Evolutionary conservation across 2,797 vertebrate species (phyloP).

Genomic region (Cyclopterus lumpus): DNA sequence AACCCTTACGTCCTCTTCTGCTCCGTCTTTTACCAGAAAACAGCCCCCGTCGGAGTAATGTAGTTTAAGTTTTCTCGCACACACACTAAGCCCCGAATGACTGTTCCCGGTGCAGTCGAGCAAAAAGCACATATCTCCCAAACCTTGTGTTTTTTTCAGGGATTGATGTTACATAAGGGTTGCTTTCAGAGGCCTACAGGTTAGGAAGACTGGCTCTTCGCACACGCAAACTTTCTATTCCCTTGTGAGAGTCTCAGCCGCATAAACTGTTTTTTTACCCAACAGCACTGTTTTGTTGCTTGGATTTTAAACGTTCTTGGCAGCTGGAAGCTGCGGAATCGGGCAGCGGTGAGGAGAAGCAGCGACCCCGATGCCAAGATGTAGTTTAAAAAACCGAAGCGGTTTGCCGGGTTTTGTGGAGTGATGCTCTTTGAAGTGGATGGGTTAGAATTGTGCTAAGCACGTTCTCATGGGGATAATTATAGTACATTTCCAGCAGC

Average conservation of each 20-base stretch:
- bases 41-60: slow-evolving; percentile 21
- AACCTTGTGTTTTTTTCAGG: slow-evolving; percentile 20
- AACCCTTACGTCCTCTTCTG: slow-evolving; percentile 24
- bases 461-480: slow-evolving; percentile 70
- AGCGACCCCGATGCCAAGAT: slow-evolving; percentile 42
- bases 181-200: slow-evolving; percentile 35
- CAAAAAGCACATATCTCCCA: slow-evolving; percentile 25
- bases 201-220: slow-evolving; percentile 24
- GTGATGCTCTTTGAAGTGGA: slow-evolving; percentile 73
- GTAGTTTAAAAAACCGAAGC: slow-evolving; percentile 60
- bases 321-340: slow-evolving; percentile 47
- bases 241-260: slow-evolving; percentile 31
- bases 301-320: slow-evolving; percentile 54
- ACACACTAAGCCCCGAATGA: slow-evolving; percentile 20
- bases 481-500: slow-evolving; percentile 58
- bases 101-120: slow-evolving; percentile 27
- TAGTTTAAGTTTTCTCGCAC: slow-evolving; percentile 48
- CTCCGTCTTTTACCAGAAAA: slow-evolving; percentile 30
- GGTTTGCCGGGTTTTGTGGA: slow-evolving; percentile 67
- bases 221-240: slow-evolving; percentile 51
- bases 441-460: slow-evolving; percentile 52
- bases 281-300: slow-evolving; percentile 31
- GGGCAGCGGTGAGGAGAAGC: slow-evolving; percentile 28
- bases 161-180: slow-evolving; percentile 38
- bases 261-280: slow-evolving; percentile 38